Conservation (phyloP, 2,797 vertebrate species). For the Dallia pectoralis region DNA sequence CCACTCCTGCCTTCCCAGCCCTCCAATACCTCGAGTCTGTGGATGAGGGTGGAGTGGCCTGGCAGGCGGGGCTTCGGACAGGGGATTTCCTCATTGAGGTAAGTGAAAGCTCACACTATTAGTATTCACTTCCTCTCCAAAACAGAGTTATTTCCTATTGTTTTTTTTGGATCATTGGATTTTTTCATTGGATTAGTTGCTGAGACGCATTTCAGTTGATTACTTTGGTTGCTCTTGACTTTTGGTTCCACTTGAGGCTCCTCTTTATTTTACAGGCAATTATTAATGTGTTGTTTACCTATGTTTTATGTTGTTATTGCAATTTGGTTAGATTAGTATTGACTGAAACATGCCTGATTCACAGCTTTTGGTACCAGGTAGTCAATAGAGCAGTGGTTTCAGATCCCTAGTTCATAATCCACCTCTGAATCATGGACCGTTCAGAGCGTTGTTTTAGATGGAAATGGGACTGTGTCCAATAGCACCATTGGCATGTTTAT, state of each 20-base stretch:
- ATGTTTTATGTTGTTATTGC: background rate
- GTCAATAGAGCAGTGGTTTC: background rate
- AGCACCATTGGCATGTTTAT: background rate
- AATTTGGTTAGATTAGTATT: background rate
- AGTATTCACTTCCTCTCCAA: background rate
- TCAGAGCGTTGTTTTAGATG: background rate
- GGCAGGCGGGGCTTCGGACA: constrained; percentile 93
- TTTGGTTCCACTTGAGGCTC: background rate
- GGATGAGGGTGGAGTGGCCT: constrained; percentile 95
- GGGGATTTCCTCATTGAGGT: constrained; percentile 98
- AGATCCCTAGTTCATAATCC: background rate
- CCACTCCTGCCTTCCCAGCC: constrained; percentile 93
- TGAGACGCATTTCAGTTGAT: background rate
- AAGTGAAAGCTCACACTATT: constrained; percentile 48
- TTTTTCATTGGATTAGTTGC: background rate
- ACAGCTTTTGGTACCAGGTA: background rate
- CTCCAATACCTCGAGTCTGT: constrained; percentile 98
- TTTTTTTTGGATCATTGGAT: background rate
- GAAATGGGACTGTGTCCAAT: background rate
- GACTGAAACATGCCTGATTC: background rate
- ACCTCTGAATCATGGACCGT: background rate
- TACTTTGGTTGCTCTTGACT: background rate
- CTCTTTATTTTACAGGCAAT: background rate
- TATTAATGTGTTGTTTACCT: background rate
- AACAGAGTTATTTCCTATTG: background rate